Conservation (phyloP, 2,797 vertebrate genomes). For the Fistularia tabacaria region DNA sequence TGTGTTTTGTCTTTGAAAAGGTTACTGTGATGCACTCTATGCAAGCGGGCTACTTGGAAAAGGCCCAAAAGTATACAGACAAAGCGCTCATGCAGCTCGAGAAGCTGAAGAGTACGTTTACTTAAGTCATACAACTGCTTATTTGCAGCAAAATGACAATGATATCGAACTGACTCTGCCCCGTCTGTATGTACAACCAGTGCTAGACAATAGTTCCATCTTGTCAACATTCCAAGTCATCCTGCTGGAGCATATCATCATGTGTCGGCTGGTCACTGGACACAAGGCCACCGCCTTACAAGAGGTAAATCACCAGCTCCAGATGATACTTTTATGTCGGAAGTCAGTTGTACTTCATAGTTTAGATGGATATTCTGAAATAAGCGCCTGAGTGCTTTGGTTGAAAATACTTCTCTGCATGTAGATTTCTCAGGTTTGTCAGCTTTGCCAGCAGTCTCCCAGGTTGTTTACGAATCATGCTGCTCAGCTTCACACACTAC, state of each 20-base stretch:
- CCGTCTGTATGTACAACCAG: constrained; percentile 54
- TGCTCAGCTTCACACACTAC: constrained; percentile 95
- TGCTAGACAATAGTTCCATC: constrained; percentile 98
- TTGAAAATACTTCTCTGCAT: background rate
- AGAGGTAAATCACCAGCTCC: constrained; percentile 75
- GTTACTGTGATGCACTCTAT: constrained; percentile 99
- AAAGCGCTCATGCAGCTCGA: constrained; percentile 99
- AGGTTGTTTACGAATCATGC: constrained; percentile 96
- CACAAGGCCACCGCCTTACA: constrained; percentile 97
- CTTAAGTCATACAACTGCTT: no score
- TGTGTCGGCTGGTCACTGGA: constrained; percentile 96
- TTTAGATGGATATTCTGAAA: no score
- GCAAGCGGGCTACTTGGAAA: constrained; percentile 98
- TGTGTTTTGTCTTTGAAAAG: constrained; percentile 60
- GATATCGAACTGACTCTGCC: background rate
- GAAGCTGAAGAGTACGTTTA: constrained; percentile 92
- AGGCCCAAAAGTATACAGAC: constrained; percentile 98
- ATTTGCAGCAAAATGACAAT: background rate
- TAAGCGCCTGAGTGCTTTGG: no score
- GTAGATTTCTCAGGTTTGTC: constrained; percentile 97
- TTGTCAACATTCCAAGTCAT: constrained; percentile 99
- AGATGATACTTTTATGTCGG: no score
- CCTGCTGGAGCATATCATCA: constrained; percentile 97
- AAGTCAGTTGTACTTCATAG: no score
- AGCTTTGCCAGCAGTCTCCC: constrained; percentile 97